Evolutionary conservation across 2,113 vertebrate species (phyloP), one percentile per base, ranked within the genome.

Genomic region (Cololabis saira): DNA sequence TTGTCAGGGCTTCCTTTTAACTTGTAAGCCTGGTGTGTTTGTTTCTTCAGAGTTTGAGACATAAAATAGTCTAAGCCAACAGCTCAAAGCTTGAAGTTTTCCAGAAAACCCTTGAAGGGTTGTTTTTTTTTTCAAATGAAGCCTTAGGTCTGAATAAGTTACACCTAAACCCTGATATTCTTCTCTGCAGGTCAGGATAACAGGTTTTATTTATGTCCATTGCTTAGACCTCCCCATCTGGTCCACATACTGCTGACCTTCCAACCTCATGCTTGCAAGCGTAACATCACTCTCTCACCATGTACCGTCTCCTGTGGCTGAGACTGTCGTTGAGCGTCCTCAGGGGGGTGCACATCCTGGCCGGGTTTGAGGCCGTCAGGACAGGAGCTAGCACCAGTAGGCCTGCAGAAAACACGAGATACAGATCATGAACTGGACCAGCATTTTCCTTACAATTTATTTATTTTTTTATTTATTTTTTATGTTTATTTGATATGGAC

Each of bases 291-390:
- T 60, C 27, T 61, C 90, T 92, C 83, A 94, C 93, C 93, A 93
- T 89, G 83, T 84, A 94, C 13, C 80, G 86, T 43, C 84, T 85
- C 76, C 89, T 88, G 59, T 88, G 69, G 74, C 77, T 90, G 43
- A 94, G 90, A 61, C 71, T 90, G 52, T 85, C 69, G 9, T 85
- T 87, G 66, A 94, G 61, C 0, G 92, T 90, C 68, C 30, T 83
- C 68, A 94, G 44, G 3, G 92, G 69, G 9, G 30, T 86, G 71
- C 93, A 94, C 84, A 91, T 67, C 53, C 49, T 74, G 17, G 76
- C 33, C 1, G 79, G 64, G 0, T 42, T 65, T 9, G 52, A 67
- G 14, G 56, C 74, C 78, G 65, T 80, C 27, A 70, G 80, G 48
- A 88, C 52, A 1, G 86, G 86, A 41, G 69, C 42, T 2, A 82